These are phyloP conservation scores for Scomber scombrus DNA, from an alignment of 2,113 vertebrate species.

Conservation along the genomic window DNA sequence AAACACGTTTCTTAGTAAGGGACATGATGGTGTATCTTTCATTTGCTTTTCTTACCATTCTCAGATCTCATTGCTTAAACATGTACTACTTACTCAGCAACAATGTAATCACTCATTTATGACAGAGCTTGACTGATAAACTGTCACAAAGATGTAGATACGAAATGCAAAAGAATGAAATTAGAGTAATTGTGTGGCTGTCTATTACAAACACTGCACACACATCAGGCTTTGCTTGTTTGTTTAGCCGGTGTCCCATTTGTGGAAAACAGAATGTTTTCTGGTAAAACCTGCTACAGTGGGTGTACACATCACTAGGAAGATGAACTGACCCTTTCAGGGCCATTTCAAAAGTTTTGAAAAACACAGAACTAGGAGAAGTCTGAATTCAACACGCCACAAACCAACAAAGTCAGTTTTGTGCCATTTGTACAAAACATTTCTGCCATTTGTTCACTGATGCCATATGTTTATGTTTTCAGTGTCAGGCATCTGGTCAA, in stretches of 20 bases:
- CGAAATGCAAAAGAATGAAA: not conserved
- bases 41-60: not conserved
- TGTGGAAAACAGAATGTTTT: slow-evolving; percentile 12
- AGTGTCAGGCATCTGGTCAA: slow-evolving; percentile 51
- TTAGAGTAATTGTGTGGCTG: slow-evolving; percentile 1
- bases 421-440: slow-evolving; percentile 8
- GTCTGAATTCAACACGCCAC: not conserved
- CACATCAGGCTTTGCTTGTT: slow-evolving; percentile 2
- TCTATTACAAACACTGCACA: not conserved
- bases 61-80: not conserved
- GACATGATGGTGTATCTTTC: not conserved
- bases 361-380: not conserved
- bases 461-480: slow-evolving; percentile 46
- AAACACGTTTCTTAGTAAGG: not conserved
- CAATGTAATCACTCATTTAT: not conserved
- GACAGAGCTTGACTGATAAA: not conserved
- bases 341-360: not conserved
- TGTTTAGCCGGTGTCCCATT: not conserved
- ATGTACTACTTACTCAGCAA: not conserved
- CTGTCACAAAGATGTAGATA: not conserved
- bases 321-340: slow-evolving; percentile 5
- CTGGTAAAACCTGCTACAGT: not conserved
- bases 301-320: slow-evolving; percentile 20
- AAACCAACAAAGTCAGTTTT: slow-evolving; percentile 1
- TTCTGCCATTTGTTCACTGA: slow-evolving; percentile 26